A percentile compares a stretch with the other conserved stretches of the same genome.
These are phyloP conservation scores for Monomorium pharaonis DNA, from an alignment of 1,140 invertebrate genomes.

Conservation along the genomic window DNA sequence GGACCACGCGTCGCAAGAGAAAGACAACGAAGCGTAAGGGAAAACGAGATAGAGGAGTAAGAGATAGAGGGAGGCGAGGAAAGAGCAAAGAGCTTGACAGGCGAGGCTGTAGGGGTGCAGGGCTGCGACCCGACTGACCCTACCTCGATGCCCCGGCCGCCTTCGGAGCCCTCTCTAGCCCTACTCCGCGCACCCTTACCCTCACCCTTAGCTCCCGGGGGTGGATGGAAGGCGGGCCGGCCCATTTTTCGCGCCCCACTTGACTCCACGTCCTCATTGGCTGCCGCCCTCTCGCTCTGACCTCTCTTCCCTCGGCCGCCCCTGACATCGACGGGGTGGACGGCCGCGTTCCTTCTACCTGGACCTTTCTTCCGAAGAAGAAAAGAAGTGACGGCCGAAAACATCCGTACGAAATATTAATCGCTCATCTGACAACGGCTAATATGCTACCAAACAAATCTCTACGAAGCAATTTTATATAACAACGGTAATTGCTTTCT, in stretches of 20 bases:
- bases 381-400: constrained; percentile 40
- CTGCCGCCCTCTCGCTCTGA: constrained; percentile 80
- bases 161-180: constrained; percentile 77
- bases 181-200: constrained; percentile 80
- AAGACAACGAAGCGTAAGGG: constrained; percentile 12
- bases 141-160: constrained; percentile 80
- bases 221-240: constrained; percentile 80
- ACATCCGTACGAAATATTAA: constrained; percentile 40
- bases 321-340: constrained; percentile 67
- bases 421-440: background rate
- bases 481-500: too few relatives aligned
- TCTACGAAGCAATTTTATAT: background rate
- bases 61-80: constrained; percentile 19
- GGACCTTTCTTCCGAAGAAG: constrained; percentile 50
- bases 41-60: background rate
- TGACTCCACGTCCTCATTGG: constrained; percentile 82
- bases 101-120: constrained; percentile 80
- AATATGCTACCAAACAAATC: constrained; percentile 12
- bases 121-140: constrained; percentile 84
- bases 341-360: constrained; percentile 64
- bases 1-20: background rate
- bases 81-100: constrained; percentile 79
- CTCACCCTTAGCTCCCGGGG: constrained; percentile 78
- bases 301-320: constrained; percentile 76
- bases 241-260: constrained; percentile 84